Base-by-base conservation (phyloP, 2,113 vertebrate genomes). In the Nycticorax nycticorax region DNA sequence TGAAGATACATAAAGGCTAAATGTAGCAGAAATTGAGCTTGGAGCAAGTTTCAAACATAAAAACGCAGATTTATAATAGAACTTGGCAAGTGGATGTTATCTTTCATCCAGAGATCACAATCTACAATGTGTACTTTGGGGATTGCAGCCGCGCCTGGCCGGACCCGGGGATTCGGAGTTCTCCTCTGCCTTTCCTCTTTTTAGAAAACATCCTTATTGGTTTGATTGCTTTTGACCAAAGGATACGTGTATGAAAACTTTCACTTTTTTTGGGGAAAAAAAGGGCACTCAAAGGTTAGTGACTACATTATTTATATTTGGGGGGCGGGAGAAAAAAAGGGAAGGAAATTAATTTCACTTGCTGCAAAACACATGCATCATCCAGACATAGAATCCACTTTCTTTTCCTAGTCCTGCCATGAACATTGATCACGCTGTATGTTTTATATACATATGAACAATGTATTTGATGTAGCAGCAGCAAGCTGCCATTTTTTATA, bases 51-150 rank as follows among this genome's bases (percentile, higher is more conserved):
- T 94, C 9, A 3, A 89, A 89, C 72, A 78, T 92, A 72, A 94
- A 97, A 57, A 12, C 41, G 68, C 8, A 41, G 80, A 33, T 85
- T 89, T 32, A 63, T 81, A 86, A 84, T 86, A 94, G 83, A 72
- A 91, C 56, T 89, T 92, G 85, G 86, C 75, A 88, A 93, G 64
- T 48, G 55, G 64, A 57, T 88, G 73, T 91, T 96, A 56, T 81
- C 86, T 95, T 97, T 96, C 39, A 92, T 97, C 69, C 86, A 68
- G 11, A 94, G 95, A 92, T 96, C 83, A 88, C 64, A 92, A 68
- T 79, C 82, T 88, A 17, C 85, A 41, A 1, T 35, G 43, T 79
- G 43, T 78, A 9, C 60, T 86, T 88, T 47, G 57, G 68, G 64
- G 21, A 81, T 37, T 93, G 69, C 43, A 78, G 62, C 75, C 17